Evolutionary conservation across 2,113 vertebrate genomes (phyloP).

Genomic region (Panthera uncia): DNA sequence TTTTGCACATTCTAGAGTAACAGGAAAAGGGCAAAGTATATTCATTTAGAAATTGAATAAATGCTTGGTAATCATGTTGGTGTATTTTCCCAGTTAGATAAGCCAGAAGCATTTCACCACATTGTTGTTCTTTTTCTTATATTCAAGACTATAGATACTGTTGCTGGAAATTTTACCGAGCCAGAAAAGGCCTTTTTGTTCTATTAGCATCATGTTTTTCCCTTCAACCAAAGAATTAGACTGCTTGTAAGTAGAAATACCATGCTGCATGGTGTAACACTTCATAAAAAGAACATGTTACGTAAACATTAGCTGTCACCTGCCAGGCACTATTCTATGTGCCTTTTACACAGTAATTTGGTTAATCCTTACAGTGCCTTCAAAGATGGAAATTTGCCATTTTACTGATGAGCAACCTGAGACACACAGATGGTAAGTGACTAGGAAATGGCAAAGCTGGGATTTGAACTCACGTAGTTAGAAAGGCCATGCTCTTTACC

Average conservation of each 20-base stretch:
- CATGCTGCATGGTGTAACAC: background rate
- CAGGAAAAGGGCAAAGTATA: background rate
- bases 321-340: background rate
- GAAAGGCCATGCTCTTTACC: background rate
- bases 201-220: background rate
- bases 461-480: background rate
- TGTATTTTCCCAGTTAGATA: background rate
- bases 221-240: background rate
- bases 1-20: background rate
- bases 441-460: background rate
- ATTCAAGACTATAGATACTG: background rate
- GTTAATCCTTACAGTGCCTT: background rate
- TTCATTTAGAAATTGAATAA: slow-evolving; percentile 12
- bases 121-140: background rate
- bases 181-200: background rate
- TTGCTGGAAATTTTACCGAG: background rate
- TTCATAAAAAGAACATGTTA: background rate
- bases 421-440: background rate
- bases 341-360: background rate
- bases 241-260: background rate
- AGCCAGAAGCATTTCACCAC: background rate
- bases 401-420: slow-evolving; percentile 2
- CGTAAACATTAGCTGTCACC: background rate
- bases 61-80: background rate
- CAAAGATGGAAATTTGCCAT: background rate